phyloP scores from a whole-genome alignment of 2,888 invertebrate genomes.

The Acanthosepion esculentum region DNA sequence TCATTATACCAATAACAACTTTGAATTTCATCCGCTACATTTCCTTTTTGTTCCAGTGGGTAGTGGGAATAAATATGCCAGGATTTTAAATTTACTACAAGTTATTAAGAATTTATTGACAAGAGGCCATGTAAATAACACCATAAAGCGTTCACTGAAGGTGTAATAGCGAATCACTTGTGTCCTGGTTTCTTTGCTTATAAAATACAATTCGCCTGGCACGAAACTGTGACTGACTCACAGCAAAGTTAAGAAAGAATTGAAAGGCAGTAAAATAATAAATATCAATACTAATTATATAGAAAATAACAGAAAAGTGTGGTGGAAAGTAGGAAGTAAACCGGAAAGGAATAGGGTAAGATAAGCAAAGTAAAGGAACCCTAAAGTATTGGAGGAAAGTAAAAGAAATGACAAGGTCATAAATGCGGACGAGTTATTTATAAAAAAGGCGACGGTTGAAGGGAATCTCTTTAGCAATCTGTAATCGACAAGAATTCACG shows the following conservation, averaged over 20 bases:
- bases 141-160: neutral
- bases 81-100: neutral
- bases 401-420: neutral
- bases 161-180: neutral
- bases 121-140: constrained; percentile 5
- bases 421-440: neutral
- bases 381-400: neutral
- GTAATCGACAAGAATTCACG: too few relatives aligned
- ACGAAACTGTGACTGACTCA: neutral
- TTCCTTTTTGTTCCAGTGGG: neutral
- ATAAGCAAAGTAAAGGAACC: neutral
- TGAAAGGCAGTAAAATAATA: neutral
- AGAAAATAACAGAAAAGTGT: too few relatives aligned
- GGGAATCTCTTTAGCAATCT: too few relatives aligned
- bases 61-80: neutral
- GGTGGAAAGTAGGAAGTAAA: too few relatives aligned
- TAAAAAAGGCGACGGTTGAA: too few relatives aligned
- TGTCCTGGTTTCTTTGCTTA: neutral
- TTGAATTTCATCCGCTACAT: neutral
- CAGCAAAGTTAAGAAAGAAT: neutral
- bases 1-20: neutral
- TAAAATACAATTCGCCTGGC: neutral
- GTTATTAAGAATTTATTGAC: neutral
- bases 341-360: too few relatives aligned
- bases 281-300: neutral